phyloP scores from a whole-genome alignment of 2,113 vertebrate species.

The Rhinoptilus africanus region DNA sequence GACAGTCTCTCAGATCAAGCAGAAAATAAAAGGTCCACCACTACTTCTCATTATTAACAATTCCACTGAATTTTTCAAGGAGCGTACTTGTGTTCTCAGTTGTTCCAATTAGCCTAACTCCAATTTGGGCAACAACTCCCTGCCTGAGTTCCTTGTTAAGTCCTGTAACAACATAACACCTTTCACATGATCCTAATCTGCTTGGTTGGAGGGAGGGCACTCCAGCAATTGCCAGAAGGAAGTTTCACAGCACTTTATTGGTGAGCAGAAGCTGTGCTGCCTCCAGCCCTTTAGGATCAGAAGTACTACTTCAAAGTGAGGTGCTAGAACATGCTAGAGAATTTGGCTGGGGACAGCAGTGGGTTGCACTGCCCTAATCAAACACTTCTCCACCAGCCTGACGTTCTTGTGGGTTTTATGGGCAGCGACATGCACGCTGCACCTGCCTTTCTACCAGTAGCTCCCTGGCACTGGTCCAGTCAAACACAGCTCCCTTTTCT shows the following conservation, averaged over 20 bases:
- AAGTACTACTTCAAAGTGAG: not conserved
- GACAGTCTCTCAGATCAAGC: not conserved
- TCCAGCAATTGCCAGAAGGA: not conserved
- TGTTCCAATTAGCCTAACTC: not conserved
- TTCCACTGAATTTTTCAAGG: not conserved
- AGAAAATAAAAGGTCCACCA: not conserved
- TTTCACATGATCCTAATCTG: not conserved
- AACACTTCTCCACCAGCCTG: not conserved
- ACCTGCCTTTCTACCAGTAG: not conserved
- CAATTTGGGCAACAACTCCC: not conserved
- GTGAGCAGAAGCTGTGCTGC: not conserved
- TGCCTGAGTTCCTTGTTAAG: not conserved
- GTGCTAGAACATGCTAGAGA: not conserved
- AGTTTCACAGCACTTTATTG: not conserved
- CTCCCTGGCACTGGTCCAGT: not conserved
- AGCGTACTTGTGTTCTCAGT: not conserved
- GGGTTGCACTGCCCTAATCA: not conserved
- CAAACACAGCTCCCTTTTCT: not conserved
- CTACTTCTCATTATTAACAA: not conserved
- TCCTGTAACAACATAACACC: not conserved
- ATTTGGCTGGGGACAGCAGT: not conserved
- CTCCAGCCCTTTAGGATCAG: not conserved
- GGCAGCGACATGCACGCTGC: accelerated
- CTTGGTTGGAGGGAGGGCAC: not conserved
- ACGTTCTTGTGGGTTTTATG: not conserved